phyloP scores from a whole-genome alignment of 2,797 vertebrate species.

The Halcyon badia region DNA sequence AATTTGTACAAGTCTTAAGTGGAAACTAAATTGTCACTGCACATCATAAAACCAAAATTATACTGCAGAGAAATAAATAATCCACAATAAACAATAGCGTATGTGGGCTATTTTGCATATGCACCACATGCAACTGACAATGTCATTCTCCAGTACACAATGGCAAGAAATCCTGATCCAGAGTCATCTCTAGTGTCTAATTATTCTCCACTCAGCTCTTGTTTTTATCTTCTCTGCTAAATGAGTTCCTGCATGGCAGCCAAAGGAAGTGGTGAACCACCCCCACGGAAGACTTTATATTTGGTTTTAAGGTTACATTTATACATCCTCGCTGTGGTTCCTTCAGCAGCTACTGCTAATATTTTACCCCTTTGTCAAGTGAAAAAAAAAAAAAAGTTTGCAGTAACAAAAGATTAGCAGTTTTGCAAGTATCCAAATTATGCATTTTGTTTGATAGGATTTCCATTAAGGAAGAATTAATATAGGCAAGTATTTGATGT shows the following conservation, averaged over 20 bases:
- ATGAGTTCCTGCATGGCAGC: slow-evolving; percentile 68
- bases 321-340: slow-evolving; percentile 57
- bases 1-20: not conserved
- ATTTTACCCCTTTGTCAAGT: slow-evolving; percentile 57
- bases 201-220: slow-evolving; percentile 46
- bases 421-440: slow-evolving; percentile 34
- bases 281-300: slow-evolving; percentile 71
- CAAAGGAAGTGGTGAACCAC: slow-evolving; percentile 74
- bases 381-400: not conserved
- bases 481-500: not conserved
- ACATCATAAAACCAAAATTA: not conserved
- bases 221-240: slow-evolving; percentile 75
- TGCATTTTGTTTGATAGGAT: not conserved
- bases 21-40: not conserved
- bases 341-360: slow-evolving; percentile 58
- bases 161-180: not conserved
- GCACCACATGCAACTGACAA: not conserved
- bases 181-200: not conserved
- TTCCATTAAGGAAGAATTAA: slow-evolving; percentile 38
- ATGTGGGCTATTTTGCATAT: not conserved
- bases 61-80: not conserved
- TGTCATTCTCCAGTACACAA: not conserved
- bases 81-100: not conserved
- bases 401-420: slow-evolving; percentile 9
- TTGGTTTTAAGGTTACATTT: slow-evolving; percentile 65